Base-by-base conservation (phyloP, 2,888 invertebrate genomes). In the Aspidiotus rigidus region DNA sequence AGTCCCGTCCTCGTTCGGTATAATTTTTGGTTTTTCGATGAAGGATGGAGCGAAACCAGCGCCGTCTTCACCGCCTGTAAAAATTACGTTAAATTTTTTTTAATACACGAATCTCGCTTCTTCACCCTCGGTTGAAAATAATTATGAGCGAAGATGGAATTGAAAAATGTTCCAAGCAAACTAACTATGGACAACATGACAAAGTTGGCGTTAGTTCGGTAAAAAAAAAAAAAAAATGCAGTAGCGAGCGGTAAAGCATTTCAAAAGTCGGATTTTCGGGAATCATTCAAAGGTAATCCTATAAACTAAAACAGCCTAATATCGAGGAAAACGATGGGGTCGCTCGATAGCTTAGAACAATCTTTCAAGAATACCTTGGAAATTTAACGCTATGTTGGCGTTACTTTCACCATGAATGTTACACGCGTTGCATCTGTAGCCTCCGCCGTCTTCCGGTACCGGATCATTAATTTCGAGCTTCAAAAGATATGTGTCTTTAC, bases 331-430 rank as follows among this genome's bases (percentile, higher is more conserved):
- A 49, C n/a, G n/a, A n/a, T 49, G n/a, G n/a, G 10, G 10, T 13
- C 49, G 49, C 10, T 49, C 10, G n/a, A 49, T 49, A 49, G 6
- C 49, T 13, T 49, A 49, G 6, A 49, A 49, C n/a, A 49, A 49
- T 49, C 10, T 49, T n/a, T n/a, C 11, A 49, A n/a, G 53, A 82
- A 85, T 89, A 93, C 95, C 95, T 90, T 95, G 93, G 84, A 98
- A 95, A 82, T 99, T 99, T 78, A 99, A 90, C 78, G 97, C 94
- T 83, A 99, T 98, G 82, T 98, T 99, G 77, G 99, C 99, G 84
- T 99, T 99, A 83, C 96, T 96, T 85, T 99, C 98, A 80, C 99
- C 99, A 81, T 88, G 90, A 80, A 89, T 87, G 85, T 99, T 99
- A 83, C 95, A 90, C 77, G 98, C 99, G 81, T 97, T 97, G 84